Evolutionary conservation across 2,888 invertebrate species (phyloP), one percentile per base, ranked within the genome.

Genomic region (Cosmopolites sordidus): DNA sequence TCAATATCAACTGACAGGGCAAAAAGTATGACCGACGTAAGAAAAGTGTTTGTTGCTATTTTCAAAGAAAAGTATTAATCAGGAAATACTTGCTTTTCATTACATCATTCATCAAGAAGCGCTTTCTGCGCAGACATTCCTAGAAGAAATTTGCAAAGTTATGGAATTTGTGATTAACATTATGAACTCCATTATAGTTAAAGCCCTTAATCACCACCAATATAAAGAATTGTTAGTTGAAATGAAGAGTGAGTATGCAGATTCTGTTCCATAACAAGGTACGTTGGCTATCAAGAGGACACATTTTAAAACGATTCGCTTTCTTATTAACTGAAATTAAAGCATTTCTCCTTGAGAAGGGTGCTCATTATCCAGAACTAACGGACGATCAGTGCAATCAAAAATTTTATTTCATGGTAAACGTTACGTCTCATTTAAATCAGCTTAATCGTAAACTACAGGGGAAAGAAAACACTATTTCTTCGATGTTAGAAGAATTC

Each of bases 391-490:
- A 61, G 53, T 63, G 61, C 62, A 59, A n/a, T n/a, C n/a, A n/a
- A n/a, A n/a, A n/a, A n/a, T n/a, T n/a, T 63, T 60, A 67, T 60
- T 66, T 67, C 60, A 65, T 64, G 62, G 63, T 65, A 58, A 62
- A 64, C 56, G 57, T 64, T 58, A 65, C 62, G 54, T 54, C 59
- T 56, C 58, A 67, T 60, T 60, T 67, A 65, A 66, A 66, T 65
- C 56, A 64, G 61, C 62, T 65, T 54, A 66, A 64, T 64, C 60
- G 48, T 58, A 64, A 65, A 65, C 61, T 68, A 58, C 64, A 66
- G 56, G 60, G 61, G 54, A 65, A 66, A 54, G 60, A 60, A 62
- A 67, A 65, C 56, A n/a, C n/a, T n/a, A n/a, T n/a, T n/a, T n/a
- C n/a, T n/a, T n/a, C n/a, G n/a, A n/a, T n/a, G n/a, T n/a, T n/a